A percentile compares a stretch with the other conserved stretches of the same genome.
phyloP scores from a whole-genome alignment of 2,888 invertebrate genomes.

The Scelioninae gen. 1 region DNA sequence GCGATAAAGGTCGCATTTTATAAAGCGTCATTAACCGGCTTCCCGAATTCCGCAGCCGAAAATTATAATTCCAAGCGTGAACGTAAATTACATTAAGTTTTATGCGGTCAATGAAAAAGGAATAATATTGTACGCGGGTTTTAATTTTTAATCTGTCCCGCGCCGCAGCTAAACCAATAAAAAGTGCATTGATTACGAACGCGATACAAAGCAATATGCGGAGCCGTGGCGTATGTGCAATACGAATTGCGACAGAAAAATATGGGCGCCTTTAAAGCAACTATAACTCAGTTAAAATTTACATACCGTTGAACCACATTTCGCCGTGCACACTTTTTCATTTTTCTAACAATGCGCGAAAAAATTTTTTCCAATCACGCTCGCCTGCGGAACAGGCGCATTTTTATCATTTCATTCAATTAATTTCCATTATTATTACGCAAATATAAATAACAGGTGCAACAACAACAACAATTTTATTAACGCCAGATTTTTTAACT shows the following conservation, averaged over 20 bases:
- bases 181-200: constrained; percentile 57
- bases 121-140: constrained; percentile 39
- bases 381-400: constrained; percentile 10
- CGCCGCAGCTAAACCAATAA: constrained; percentile 51
- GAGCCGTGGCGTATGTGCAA: constrained; percentile 27
- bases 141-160: constrained; percentile 58
- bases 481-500: constrained; percentile 44
- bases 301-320: constrained; percentile 52
- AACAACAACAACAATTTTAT: constrained; percentile 33
- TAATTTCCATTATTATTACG: constrained; percentile 42
- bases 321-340: constrained; percentile 32
- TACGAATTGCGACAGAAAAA: constrained; percentile 59
- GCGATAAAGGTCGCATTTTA: constrained; percentile 34
- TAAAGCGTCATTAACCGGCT: constrained; percentile 35
- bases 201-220: constrained; percentile 53
- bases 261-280: constrained; percentile 54
- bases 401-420: constrained; percentile 48
- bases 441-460: constrained; percentile 33
- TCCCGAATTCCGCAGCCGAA: constrained; percentile 15
- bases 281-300: constrained; percentile 66
- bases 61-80: constrained; percentile 19
- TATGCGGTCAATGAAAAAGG: constrained; percentile 22
- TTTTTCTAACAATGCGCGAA: constrained; percentile 49
- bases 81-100: constrained; percentile 30
- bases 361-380: constrained; percentile 44